A percentile compares a stretch with the other conserved stretches of the same genome.
These are phyloP conservation scores for Bufo bufo DNA, from an alignment of 2,113 vertebrate species.

Conservation along the genomic window DNA sequence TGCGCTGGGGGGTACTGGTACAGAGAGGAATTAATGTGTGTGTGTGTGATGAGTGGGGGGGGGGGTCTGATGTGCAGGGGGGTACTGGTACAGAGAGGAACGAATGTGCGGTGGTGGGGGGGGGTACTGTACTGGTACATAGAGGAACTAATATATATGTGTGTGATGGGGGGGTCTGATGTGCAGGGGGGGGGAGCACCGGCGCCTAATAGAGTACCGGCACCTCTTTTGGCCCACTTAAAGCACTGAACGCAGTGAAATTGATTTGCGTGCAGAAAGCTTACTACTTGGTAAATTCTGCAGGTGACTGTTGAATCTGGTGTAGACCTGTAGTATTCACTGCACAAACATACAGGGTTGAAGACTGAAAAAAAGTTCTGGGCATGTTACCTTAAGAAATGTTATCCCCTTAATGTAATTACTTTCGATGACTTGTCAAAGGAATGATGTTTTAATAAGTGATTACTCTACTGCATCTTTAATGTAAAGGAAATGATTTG, in stretches of 20 bases:
- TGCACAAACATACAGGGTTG: not conserved
- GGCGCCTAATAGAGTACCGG: too few relatives aligned
- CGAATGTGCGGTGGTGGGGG: too few relatives aligned
- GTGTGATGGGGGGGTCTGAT: too few relatives aligned
- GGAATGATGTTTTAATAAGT: slow-evolving; percentile 13
- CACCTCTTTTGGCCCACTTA: too few relatives aligned
- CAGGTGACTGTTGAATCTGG: not conserved
- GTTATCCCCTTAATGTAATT: not conserved
- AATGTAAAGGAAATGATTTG: slow-evolving; percentile 9
- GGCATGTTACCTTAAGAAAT: not conserved
- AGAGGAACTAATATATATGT: too few relatives aligned
- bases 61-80: too few relatives aligned
- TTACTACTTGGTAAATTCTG: not conserved
- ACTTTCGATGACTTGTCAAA: not conserved
- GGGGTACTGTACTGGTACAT: too few relatives aligned
- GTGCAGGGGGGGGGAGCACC: too few relatives aligned
- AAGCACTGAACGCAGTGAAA: not conserved
- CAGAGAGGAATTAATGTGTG: too few relatives aligned
- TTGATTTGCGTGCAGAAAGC: not conserved
- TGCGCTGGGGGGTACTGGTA: too few relatives aligned
- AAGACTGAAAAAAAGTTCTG: not conserved
- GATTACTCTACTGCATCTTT: slow-evolving; percentile 1
- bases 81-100: too few relatives aligned
- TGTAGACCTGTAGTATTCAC: not conserved
- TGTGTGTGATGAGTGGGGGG: too few relatives aligned